Conservation (phyloP, 2,797 vertebrate species). For the Triplophysa yarkandensis region DNA sequence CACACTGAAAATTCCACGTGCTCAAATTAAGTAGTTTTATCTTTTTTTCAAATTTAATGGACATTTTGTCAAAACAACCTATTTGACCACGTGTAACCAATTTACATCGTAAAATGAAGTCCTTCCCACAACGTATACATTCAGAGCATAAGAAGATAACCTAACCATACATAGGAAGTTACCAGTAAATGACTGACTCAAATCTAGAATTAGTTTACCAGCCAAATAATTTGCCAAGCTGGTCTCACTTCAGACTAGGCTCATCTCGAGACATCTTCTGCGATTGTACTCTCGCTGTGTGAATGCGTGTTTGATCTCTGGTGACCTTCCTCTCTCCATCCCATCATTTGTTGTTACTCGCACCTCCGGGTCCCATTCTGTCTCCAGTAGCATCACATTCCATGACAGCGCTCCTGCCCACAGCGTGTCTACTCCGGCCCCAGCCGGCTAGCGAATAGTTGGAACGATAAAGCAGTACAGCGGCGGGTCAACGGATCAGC, state of each 20-base stretch:
- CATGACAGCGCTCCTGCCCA: constrained; percentile 63
- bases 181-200: not conserved
- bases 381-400: constrained; percentile 65
- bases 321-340: constrained; percentile 2
- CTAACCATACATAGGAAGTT: not conserved
- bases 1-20: no score
- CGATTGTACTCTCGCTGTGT: not conserved
- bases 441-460: constrained; percentile 51
- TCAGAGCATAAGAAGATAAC: not conserved
- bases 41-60: no score
- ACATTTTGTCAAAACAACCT: no score
- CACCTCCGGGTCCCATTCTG: constrained; percentile 1
- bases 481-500: constrained; percentile 75
- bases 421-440: constrained; percentile 67
- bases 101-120: no score
- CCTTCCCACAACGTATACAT: no score
- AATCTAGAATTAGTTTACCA: not conserved
- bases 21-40: no score
- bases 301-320: no score
- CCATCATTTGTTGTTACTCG: constrained; percentile 12
- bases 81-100: no score
- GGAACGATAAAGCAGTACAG: constrained; percentile 51
- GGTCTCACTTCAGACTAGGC: constrained; percentile 6
- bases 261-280: not conserved
- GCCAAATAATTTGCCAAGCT: not conserved